phyloP scores from a whole-genome alignment of 1,140 invertebrate genomes.

The Brachionus koreanus region DNA sequence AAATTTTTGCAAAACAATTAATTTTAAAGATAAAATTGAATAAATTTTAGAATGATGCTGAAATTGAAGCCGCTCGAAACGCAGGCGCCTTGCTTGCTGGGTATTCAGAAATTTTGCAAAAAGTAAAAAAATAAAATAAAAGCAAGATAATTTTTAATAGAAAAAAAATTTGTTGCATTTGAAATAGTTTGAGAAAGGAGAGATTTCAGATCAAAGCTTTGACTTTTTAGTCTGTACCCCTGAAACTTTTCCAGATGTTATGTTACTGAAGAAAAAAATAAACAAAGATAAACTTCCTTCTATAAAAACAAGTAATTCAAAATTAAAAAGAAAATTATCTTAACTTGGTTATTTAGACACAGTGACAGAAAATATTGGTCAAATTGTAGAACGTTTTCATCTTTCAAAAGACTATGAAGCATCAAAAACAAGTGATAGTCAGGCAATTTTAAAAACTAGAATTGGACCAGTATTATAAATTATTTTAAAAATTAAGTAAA shows the following conservation, averaged over 20 bases:
- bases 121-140: not conserved
- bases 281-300: slow-evolving; percentile 41
- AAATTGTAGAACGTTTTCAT: not conserved
- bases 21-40: not conserved
- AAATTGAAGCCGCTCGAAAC: slow-evolving; percentile 17
- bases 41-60: not conserved
- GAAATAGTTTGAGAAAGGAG: slow-evolving; percentile 29
- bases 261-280: slow-evolving; percentile 29
- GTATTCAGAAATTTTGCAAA: slow-evolving; percentile 29
- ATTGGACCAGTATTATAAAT: not conserved
- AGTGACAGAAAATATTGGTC: slow-evolving; percentile 39
- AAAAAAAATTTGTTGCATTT: too few relatives aligned
- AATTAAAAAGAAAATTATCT: not conserved
- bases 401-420: slow-evolving; percentile 43
- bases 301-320: slow-evolving; percentile 13
- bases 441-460: slow-evolving; percentile 14
- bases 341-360: slow-evolving; percentile 23
- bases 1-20: not conserved
- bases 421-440: slow-evolving; percentile 14
- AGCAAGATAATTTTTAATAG: not conserved
- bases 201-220: slow-evolving; percentile 35
- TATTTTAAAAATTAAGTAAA: not conserved
- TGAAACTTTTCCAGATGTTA: slow-evolving; percentile 27
- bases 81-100: slow-evolving; percentile 14
- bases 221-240: slow-evolving; percentile 42